A percentile compares a stretch with the other conserved stretches of the same genome.
These are phyloP conservation scores for Camponotus fellah DNA, from an alignment of 2,888 invertebrate genomes.

Conservation along the genomic window DNA sequence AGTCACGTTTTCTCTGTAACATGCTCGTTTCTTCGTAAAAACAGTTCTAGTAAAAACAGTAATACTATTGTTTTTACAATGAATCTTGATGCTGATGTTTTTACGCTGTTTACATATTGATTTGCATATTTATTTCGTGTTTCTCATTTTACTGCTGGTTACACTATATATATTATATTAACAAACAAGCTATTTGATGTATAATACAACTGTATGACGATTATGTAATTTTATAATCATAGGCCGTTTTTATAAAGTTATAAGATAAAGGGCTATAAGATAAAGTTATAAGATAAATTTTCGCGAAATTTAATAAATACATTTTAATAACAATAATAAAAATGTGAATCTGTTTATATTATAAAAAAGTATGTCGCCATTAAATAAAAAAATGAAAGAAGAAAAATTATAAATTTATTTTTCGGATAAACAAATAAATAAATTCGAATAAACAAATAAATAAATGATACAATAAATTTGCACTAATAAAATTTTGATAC, in stretches of 20 bases:
- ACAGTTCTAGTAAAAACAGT: slow-evolving; percentile 11
- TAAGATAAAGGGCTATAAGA: not conserved
- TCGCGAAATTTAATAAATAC: not conserved
- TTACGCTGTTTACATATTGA: not conserved
- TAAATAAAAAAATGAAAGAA: not conserved
- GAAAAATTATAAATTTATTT: not conserved
- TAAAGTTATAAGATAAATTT: not conserved
- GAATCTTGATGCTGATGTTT: not conserved
- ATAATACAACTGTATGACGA: not conserved
- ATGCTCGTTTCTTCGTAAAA: not conserved
- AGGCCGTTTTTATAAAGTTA: not conserved
- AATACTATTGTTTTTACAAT: slow-evolving; percentile 3
- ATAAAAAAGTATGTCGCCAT: not conserved
- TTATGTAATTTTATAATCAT: not conserved
- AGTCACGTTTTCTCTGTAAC: slow-evolving; percentile 39
- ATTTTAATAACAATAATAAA: not conserved
- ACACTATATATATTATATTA: not conserved
- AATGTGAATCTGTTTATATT: not conserved
- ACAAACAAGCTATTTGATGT: not conserved
- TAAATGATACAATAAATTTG: not conserved
- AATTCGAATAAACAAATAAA: too few relatives aligned
- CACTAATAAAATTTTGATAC: not conserved
- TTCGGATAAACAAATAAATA: too few relatives aligned
- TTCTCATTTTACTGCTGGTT: not conserved
- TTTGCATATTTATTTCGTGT: slow-evolving; percentile 1